Evolutionary conservation across 2,113 vertebrate genomes (phyloP).

Genomic region (Rhipidura dahli): DNA sequence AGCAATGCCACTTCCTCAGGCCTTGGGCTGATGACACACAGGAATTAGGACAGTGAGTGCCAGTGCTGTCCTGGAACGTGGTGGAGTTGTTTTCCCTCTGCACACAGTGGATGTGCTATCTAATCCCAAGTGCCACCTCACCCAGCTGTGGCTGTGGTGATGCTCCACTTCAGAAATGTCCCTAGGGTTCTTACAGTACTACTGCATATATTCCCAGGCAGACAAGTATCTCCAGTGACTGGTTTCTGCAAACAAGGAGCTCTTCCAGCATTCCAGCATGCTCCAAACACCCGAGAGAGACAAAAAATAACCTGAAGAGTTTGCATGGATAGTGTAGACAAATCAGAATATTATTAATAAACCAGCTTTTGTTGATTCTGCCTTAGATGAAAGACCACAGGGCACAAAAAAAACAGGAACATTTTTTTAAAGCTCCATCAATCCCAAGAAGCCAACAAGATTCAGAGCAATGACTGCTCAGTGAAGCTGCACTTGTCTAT

Average conservation of each 20-base stretch:
- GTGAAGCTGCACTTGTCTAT: background rate
- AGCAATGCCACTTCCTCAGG: background rate
- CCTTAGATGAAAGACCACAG: background rate
- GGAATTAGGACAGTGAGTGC: background rate
- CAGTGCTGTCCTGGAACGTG: rapidly evolving
- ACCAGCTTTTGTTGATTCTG: background rate
- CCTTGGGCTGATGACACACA: background rate
- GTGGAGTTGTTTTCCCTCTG: background rate
- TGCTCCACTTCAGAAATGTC: background rate
- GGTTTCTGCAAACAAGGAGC: background rate
- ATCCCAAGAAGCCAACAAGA: background rate
- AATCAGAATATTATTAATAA: background rate
- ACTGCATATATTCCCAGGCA: background rate
- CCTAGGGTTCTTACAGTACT: background rate
- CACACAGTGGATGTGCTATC: background rate
- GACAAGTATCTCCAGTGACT: background rate
- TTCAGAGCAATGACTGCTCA: background rate
- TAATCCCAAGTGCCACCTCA: background rate
- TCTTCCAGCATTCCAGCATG: background rate
- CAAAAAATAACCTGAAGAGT: background rate
- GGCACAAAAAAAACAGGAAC: background rate
- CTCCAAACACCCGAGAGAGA: background rate
- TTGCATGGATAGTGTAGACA: background rate
- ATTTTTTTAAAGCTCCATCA: background rate
- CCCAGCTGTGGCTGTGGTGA: background rate